Conservation (phyloP, 92 coral and sea anemone species). For the Epizoanthus illoricatus region DNA sequence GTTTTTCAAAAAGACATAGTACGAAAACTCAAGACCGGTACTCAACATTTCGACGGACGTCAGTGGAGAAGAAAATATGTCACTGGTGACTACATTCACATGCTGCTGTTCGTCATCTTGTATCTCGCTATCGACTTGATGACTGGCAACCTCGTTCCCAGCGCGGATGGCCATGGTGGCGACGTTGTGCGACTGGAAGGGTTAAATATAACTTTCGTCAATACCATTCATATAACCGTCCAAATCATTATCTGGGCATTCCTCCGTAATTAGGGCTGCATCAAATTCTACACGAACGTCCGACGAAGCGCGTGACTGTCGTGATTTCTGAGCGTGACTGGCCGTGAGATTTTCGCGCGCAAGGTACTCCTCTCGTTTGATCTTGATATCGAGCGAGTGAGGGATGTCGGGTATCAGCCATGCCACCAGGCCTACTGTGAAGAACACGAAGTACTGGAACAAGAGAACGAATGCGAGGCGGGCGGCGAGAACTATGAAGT, state of each 20-base stretch:
- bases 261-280: slow-evolving; percentile 8
- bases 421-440: slow-evolving; percentile 47
- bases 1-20: too few species aligned
- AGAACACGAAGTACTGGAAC: slow-evolving; percentile 54
- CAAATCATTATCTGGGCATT: background rate
- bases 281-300: slow-evolving; percentile 21
- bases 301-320: background rate
- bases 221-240: background rate
- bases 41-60: too few species aligned
- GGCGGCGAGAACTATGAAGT: slow-evolving; percentile 47
- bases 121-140: too few species aligned
- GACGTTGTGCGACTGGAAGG: too few species aligned
- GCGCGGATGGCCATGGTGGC: too few species aligned
- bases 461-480: slow-evolving; percentile 44
- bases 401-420: slow-evolving; percentile 65
- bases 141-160: too few species aligned
- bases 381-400: slow-evolving; percentile 46
- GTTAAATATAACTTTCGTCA: too few species aligned
- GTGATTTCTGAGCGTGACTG: background rate
- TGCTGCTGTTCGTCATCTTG: too few species aligned
- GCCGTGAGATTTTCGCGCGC: slow-evolving; percentile 14
- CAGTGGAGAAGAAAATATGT: too few species aligned
- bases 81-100: too few species aligned
- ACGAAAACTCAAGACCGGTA: too few species aligned
- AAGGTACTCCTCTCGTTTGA: slow-evolving; percentile 53